phyloP scores from a whole-genome alignment of 2,797 vertebrate genomes.

The Corythornis leucogaster region DNA sequence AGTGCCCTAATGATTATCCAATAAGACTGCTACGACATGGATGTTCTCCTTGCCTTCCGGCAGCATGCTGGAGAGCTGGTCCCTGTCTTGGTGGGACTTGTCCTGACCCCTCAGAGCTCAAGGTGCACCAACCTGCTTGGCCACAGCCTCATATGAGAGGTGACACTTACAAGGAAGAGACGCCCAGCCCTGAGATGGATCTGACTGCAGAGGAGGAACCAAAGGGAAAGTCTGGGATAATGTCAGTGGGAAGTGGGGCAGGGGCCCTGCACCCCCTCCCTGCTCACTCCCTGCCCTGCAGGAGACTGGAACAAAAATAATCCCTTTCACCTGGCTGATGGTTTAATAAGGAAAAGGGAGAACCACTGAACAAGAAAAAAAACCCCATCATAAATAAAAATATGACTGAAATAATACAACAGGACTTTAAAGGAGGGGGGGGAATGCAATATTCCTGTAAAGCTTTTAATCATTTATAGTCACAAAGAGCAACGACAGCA shows the following conservation, averaged over 20 bases:
- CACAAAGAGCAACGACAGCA: not conserved
- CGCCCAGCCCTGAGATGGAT: not conserved
- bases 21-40: not conserved
- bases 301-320: not conserved
- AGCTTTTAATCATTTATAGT: not conserved
- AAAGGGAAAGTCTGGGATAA: not conserved
- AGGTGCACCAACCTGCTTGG: not conserved
- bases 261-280: not conserved
- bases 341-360: not conserved
- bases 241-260: not conserved
- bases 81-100: not conserved
- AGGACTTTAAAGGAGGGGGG: not conserved
- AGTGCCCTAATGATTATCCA: not conserved
- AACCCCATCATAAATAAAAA: not conserved
- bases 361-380: not conserved
- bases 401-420: not conserved
- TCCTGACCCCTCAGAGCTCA: fast-evolving
- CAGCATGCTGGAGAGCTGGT: not conserved
- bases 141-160: not conserved
- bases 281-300: not conserved
- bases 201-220: not conserved
- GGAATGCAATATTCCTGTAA: not conserved
- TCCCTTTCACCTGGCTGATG: not conserved
- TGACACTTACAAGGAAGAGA: not conserved
- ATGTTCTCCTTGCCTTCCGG: not conserved